phyloP scores from a whole-genome alignment of 1,140 invertebrate genomes.

The Orchesella cincta region DNA sequence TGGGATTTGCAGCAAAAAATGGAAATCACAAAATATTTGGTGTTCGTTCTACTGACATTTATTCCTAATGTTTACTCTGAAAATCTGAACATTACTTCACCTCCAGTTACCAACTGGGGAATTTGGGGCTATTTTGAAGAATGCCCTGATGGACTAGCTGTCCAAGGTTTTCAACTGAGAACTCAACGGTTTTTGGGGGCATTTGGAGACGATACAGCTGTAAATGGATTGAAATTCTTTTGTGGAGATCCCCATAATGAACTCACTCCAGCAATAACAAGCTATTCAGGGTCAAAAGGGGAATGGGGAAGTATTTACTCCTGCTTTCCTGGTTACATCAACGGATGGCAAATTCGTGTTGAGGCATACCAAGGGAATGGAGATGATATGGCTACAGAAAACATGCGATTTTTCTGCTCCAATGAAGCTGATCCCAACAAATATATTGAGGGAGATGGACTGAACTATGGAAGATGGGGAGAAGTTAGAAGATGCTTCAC shows the following conservation, averaged over 20 bases:
- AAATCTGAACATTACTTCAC: constrained; percentile 12
- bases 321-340: constrained; percentile 13
- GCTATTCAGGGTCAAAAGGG: not conserved
- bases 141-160: constrained; percentile 24
- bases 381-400: constrained; percentile 35
- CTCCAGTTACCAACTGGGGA: constrained; percentile 37
- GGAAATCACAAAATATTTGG: no score
- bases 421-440: not conserved
- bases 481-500: not conserved
- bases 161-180: constrained; percentile 28
- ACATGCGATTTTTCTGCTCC: constrained; percentile 24
- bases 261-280: not conserved
- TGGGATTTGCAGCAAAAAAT: no score
- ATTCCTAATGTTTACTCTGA: no score
- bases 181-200: constrained; percentile 3
- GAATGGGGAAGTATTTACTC: constrained; percentile 23
- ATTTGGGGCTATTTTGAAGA: constrained; percentile 27
- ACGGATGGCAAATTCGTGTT: constrained; percentile 20
- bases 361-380: not conserved
- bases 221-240: constrained; percentile 31
- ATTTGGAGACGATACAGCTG: constrained; percentile 28
- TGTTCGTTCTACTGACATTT: no score
- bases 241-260: constrained; percentile 28
- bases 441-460: constrained; percentile 18
- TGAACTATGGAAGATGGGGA: constrained; percentile 5